Conservation (phyloP, 2,888 invertebrate species). For the Xiphydria camelus region DNA sequence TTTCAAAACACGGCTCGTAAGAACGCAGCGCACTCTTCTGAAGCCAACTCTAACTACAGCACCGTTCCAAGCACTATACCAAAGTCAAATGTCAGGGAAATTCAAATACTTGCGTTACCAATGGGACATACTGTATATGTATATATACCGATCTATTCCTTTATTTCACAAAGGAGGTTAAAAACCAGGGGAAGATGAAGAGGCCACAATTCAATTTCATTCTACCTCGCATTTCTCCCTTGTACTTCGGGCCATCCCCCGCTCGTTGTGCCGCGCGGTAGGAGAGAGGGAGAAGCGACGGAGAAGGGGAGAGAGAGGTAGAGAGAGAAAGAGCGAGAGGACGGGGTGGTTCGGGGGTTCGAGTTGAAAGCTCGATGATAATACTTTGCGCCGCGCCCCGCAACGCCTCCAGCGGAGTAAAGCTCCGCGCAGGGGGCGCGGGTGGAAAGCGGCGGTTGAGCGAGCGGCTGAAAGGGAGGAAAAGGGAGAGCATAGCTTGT, state of each 20-base stretch:
- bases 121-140: no score
- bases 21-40: no score
- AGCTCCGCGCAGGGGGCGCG: not conserved
- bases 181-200: conserved; percentile 12
- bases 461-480: not conserved
- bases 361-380: not conserved
- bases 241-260: no score
- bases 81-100: no score
- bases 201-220: conserved; percentile 26
- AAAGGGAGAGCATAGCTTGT: conserved; percentile 33
- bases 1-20: no score
- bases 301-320: conserved; percentile 6
- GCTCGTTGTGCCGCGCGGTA: not conserved
- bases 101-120: no score
- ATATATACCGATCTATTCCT: no score
- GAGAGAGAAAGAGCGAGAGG: conserved; percentile 18
- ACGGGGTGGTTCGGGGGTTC: conserved; percentile 20
- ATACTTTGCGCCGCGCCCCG: conserved; percentile 10
- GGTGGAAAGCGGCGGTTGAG: not conserved
- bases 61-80: no score
- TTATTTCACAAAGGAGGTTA: no score
- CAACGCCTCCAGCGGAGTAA: conserved; percentile 4
- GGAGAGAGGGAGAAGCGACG: not conserved
- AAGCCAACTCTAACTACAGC: no score
- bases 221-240: conserved; percentile 24